Conservation (phyloP, 2,113 vertebrate species). For the Brevimyrus niger region DNA sequence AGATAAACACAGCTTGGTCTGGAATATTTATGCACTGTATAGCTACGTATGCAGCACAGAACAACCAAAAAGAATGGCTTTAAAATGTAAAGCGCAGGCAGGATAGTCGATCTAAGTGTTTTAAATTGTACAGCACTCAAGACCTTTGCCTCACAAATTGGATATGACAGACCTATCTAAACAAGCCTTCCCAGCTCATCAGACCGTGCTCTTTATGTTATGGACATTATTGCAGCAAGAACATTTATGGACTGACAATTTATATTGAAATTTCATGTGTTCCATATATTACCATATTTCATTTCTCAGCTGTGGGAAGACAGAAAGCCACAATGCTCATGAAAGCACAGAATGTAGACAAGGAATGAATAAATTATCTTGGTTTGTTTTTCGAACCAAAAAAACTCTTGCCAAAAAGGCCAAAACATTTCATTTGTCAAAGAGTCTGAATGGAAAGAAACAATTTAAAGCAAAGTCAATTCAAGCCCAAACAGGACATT, state of each 20-base stretch:
- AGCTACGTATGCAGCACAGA: constrained; percentile 15
- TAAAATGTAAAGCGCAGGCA: not conserved
- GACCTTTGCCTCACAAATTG: constrained; percentile 26
- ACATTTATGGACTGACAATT: not conserved
- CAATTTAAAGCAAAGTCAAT: not conserved
- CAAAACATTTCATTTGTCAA: not conserved
- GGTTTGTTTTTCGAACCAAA: not conserved
- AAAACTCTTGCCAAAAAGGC: not conserved
- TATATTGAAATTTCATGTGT: not conserved
- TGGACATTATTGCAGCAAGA: not conserved
- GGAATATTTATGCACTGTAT: not conserved
- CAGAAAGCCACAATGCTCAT: not conserved
- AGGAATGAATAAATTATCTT: not conserved
- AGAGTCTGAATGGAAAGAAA: not conserved
- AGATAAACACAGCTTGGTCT: not conserved
- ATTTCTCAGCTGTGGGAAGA: not conserved
- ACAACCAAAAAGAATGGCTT: not conserved
- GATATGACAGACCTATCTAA: constrained; percentile 22
- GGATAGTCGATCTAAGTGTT: constrained; percentile 32
- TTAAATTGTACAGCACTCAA: constrained; percentile 31
- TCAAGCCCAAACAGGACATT: not conserved
- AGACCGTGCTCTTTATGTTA: not conserved
- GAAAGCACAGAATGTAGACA: not conserved
- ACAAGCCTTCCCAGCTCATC: not conserved
- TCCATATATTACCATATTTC: not conserved